Evolutionary conservation across 2,113 vertebrate species (phyloP).

Genomic region (Protobothrops flavoviridis): DNA sequence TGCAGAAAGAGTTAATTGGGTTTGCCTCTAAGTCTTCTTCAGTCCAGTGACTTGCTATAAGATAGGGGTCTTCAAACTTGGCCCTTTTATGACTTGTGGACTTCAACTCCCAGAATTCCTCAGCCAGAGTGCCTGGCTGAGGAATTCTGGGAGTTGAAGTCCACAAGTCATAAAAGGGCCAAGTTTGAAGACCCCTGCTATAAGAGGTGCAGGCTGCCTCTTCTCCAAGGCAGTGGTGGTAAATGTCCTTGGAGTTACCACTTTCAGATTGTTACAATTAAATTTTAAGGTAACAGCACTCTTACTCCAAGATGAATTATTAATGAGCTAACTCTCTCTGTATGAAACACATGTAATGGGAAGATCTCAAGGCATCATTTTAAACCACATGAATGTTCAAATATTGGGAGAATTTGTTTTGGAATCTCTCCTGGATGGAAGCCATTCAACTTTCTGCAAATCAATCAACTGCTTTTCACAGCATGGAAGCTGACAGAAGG

Average conservation of each 20-base stretch:
- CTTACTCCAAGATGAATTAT: not conserved
- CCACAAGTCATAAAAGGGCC: too few species aligned
- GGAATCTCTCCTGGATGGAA: not conserved
- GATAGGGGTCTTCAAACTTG: not conserved
- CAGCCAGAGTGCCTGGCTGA: too few species aligned
- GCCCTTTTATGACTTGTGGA: too few species aligned
- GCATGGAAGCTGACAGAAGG: not conserved
- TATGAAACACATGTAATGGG: not conserved
- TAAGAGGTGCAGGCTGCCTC: not conserved
- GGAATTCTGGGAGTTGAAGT: too few species aligned
- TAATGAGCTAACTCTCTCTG: not conserved
- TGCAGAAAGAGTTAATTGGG: not conserved
- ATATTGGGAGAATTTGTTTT: not conserved
- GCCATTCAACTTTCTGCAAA: not conserved
- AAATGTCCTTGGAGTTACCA: not conserved
- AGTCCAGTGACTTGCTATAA: not conserved
- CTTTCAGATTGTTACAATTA: not conserved
- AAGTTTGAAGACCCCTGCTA: not conserved
- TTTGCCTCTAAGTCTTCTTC: not conserved
- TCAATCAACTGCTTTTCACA: not conserved
- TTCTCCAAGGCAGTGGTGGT: not conserved
- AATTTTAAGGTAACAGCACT: not conserved
- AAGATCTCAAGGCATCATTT: not conserved
- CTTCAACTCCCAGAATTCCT: too few species aligned
- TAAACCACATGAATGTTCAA: not conserved